A percentile compares a stretch with the other conserved stretches of the same genome.
phyloP scores from a whole-genome alignment of 1,140 invertebrate genomes.

The Drosophila kepulauana region DNA sequence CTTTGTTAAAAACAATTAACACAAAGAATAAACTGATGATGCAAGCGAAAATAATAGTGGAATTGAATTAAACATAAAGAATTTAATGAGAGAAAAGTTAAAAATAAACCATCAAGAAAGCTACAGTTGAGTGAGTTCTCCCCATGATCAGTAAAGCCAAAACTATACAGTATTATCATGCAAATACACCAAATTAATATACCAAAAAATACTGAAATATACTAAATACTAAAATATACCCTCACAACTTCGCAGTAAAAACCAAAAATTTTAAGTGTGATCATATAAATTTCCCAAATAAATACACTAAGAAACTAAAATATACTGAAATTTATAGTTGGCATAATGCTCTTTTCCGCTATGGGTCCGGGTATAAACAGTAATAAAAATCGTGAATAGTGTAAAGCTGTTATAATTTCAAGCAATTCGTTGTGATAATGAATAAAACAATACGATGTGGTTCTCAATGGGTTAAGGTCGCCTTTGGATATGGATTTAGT shows the following conservation, averaged over 20 bases:
- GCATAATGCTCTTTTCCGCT: too few relatives aligned
- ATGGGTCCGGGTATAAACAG: background rate
- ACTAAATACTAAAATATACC: too few relatives aligned
- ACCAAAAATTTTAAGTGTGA: too few relatives aligned
- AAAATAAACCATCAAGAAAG: background rate
- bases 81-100: slow-evolving; percentile 5
- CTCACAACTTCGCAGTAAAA: too few relatives aligned
- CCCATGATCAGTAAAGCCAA: too few relatives aligned
- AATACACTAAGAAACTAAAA: too few relatives aligned
- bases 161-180: too few relatives aligned
- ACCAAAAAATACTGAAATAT: too few relatives aligned
- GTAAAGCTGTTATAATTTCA: slow-evolving; percentile 7
- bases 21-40: slow-evolving; percentile 4
- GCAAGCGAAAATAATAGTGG: background rate
- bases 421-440: slow-evolving; percentile 18
- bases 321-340: too few relatives aligned
- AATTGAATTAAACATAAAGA: background rate
- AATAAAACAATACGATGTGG: background rate
- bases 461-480: slow-evolving; percentile 34
- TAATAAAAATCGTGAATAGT: slow-evolving; percentile 3
- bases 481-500: background rate
- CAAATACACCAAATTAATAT: too few relatives aligned
- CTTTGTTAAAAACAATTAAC: background rate
- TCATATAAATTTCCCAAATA: too few relatives aligned
- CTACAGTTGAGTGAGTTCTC: too few relatives aligned